Base-by-base conservation (phyloP, 2,888 invertebrate species). In the Byasa hedistus region DNA sequence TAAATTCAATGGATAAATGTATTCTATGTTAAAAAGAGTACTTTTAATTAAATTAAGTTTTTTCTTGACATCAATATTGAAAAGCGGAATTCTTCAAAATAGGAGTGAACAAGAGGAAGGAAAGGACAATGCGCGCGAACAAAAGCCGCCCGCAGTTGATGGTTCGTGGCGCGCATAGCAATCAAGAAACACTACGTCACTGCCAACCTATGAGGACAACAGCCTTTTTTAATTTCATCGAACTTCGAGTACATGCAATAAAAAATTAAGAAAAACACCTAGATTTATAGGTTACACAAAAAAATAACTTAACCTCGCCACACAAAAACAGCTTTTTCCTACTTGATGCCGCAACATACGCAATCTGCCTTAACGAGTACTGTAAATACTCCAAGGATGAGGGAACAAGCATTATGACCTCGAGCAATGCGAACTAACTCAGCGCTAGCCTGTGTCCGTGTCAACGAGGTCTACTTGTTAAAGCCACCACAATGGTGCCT, bases 61-160 rank as follows among this genome's bases (percentile, higher is more conserved):
- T 52, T 64, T 60, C 21, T 44, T 36, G 51, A 57, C 36, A 52
- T 63, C 48, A 69, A 65, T 64, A 61, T 57, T 61, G 44, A 61
- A 63, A 65, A 58, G 59, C 66, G 69, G 70, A 55, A 65, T 72
- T 77, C 80, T 79, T 82, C 83, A 85, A 87, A 86, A 79, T 82
- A 76, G 79, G 75, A 80, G 79, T 39, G 44, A 61, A 61, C 44
- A 77, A 77, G 77, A 80, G 82, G 82, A 79, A 79, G 75, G 75
- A 80, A 70, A 71, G 77, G 83, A 90, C 90, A 90, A 90, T 89
- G 81, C 77, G 77, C 79, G 77, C 71, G 82, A 87, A 89, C 89
- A 89, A 89, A 84, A 76, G 84, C 82, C 79, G 78, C 78, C 71
- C 75, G 76, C 73, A 75, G 77, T 59, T 78, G 77, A 75, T 76